A percentile compares a stretch with the other conserved stretches of the same genome.
Conservation (phyloP, 2,888 invertebrate genomes). For the Agrotis segetum region DNA sequence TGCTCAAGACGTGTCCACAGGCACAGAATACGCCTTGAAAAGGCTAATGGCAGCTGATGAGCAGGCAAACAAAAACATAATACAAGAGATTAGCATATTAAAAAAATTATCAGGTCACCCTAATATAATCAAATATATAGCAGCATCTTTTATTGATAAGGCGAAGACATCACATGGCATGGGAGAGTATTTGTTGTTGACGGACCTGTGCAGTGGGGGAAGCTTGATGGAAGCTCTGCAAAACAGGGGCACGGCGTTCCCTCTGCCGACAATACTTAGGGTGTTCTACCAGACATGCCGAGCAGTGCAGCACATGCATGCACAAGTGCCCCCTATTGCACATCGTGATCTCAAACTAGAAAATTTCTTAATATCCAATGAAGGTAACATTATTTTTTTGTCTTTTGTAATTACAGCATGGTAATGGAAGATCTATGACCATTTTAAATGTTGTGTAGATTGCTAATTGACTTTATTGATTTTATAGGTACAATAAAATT, state of each 20-base stretch:
- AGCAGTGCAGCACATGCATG: constrained; percentile 98
- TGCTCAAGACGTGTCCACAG: constrained; percentile 96
- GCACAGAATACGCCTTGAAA: constrained; percentile 98
- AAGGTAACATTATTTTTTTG: constrained; percentile 90
- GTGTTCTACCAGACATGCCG: constrained; percentile 97
- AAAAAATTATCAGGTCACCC: constrained; percentile 98
- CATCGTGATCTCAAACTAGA: constrained; percentile 99
- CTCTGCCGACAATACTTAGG: constrained; percentile 93
- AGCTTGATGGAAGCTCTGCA: constrained; percentile 93
- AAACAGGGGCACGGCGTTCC: constrained; percentile 91
- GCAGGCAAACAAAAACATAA: constrained; percentile 94
- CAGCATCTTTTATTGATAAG: constrained; percentile 95
- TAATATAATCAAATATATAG: constrained; percentile 97
- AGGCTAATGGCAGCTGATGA: constrained; percentile 96
- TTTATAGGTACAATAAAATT: constrained; percentile 94
- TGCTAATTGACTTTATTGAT: constrained; percentile 28
- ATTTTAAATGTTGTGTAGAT: neutral
- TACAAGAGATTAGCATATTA: constrained; percentile 95
- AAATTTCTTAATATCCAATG: constrained; percentile 97
- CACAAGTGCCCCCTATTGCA: constrained; percentile 96
- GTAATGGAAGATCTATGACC: constrained; percentile 3
- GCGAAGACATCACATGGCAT: constrained; percentile 95
- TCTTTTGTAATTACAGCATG: constrained; percentile 30
- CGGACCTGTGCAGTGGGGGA: constrained; percentile 97
- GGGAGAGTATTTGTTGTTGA: constrained; percentile 97